Percentiles rank a stretch among this genome's conserved stretches.
phyloP scores from a whole-genome alignment of 1,140 invertebrate species.

The Halyomorpha halys region DNA sequence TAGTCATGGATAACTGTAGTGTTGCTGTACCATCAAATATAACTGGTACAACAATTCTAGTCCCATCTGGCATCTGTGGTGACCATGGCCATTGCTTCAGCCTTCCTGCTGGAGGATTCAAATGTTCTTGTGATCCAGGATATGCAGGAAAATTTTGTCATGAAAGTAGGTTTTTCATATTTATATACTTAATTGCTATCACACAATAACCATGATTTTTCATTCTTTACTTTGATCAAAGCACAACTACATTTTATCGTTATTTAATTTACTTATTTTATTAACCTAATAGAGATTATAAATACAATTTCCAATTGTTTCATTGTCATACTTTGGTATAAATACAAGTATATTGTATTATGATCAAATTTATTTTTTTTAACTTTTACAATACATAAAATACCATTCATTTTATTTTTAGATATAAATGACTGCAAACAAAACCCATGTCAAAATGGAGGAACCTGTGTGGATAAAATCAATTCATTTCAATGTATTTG shows the following conservation, averaged over 20 bases:
- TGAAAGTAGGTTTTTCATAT: slow-evolving; percentile 48
- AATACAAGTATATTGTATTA: no score
- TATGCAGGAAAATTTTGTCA: slow-evolving; percentile 65
- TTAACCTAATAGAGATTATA: no score
- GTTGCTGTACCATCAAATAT: slow-evolving; percentile 20
- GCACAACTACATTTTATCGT: no score
- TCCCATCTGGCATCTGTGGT: slow-evolving; percentile 46
- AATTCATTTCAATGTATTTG: slow-evolving; percentile 72
- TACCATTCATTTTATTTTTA: slow-evolving; percentile 31
- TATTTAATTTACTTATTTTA: no score
- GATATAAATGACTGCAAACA: slow-evolving; percentile 61
- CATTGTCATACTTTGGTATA: no score
- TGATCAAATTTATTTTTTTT: no score
- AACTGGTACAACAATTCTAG: slow-evolving; percentile 23
- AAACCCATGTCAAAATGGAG: slow-evolving; percentile 72
- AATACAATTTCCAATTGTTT: no score
- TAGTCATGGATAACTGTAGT: slow-evolving; percentile 22
- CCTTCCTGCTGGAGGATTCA: slow-evolving; percentile 47
- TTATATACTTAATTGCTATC: no score
- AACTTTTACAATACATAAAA: no score
- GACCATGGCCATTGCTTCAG: slow-evolving; percentile 67
- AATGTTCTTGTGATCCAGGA: slow-evolving; percentile 64
- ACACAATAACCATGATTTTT: slow-evolving; percentile 23
- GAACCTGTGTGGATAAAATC: slow-evolving; percentile 65
- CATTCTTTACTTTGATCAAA: no score